phyloP scores from a whole-genome alignment of 1,140 invertebrate species.

The Spodoptera litura region DNA sequence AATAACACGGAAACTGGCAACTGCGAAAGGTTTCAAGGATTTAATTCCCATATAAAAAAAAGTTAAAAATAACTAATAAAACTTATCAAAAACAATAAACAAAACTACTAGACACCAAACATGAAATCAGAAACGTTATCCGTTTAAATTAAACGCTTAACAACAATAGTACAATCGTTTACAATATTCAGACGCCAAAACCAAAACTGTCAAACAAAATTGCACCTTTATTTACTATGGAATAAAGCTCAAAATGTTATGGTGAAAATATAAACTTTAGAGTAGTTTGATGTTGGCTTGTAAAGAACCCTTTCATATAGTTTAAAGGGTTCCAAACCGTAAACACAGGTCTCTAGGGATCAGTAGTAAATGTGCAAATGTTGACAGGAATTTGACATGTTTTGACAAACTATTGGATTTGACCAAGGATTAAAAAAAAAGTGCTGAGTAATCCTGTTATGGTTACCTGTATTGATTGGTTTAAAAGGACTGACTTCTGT shows the following conservation, averaged over 20 bases:
- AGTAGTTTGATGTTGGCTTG: too few relatives aligned
- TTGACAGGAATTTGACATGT: conserved; percentile 77
- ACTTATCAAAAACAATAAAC: neutral
- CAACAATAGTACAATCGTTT: conserved; percentile 48
- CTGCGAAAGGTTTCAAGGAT: too few relatives aligned
- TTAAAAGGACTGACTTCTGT: neutral
- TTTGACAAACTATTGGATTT: conserved; percentile 74
- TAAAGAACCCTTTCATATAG: conserved; percentile 54
- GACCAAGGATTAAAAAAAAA: conserved; percentile 50
- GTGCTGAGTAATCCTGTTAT: conserved; percentile 73
- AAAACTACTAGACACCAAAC: neutral
- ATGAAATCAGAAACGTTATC: conserved; percentile 20
- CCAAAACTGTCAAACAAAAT: too few relatives aligned
- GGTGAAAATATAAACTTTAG: too few relatives aligned
- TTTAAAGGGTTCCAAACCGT: conserved; percentile 55
- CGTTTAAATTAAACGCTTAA: conserved; percentile 49
- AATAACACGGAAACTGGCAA: too few relatives aligned
- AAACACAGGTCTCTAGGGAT: conserved; percentile 66
- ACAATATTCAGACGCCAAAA: conserved; percentile 36
- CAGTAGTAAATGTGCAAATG: conserved; percentile 63
- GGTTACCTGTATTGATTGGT: conserved; percentile 64
- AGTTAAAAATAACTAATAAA: neutral
- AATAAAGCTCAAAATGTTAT: too few relatives aligned
- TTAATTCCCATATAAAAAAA: too few relatives aligned
- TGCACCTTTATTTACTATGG: too few relatives aligned